Percentiles rank a stretch among this genome's conserved stretches.
phyloP scores from a whole-genome alignment of 2,888 invertebrate genomes.

The Aethes cnicana region DNA sequence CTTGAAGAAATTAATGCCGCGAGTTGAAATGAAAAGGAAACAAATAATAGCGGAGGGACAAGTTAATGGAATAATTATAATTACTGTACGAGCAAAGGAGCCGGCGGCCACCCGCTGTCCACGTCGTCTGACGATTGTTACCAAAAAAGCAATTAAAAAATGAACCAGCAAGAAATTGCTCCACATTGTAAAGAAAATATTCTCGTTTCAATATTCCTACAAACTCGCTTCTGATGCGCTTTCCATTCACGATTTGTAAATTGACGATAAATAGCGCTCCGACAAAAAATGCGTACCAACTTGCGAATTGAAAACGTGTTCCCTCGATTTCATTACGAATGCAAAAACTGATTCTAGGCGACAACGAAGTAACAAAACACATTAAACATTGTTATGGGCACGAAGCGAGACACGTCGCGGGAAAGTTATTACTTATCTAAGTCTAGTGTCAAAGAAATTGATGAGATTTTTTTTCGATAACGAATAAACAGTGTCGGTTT shows the following conservation, averaged over 20 bases:
- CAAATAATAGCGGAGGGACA: constrained; percentile 70
- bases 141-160: constrained; percentile 77
- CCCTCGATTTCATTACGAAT: constrained; percentile 43
- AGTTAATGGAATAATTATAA: constrained; percentile 81
- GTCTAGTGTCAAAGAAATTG: neutral
- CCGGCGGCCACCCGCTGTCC: constrained; percentile 76
- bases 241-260: constrained; percentile 58
- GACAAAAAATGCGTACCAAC: constrained; percentile 55
- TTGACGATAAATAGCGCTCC: constrained; percentile 49
- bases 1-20: constrained; percentile 26
- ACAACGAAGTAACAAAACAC: constrained; percentile 15
- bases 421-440: constrained; percentile 1
- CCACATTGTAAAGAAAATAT: constrained; percentile 57
- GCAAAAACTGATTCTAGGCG: constrained; percentile 21
- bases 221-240: constrained; percentile 48
- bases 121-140: constrained; percentile 69
- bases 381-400: constrained; percentile 14
- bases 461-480: constrained; percentile 5
- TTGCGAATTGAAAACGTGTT: constrained; percentile 58
- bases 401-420: constrained; percentile 1
- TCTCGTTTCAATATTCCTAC: constrained; percentile 49
- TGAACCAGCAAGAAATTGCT: constrained; percentile 64
- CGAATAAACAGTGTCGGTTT: neutral
- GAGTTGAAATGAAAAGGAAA: constrained; percentile 31
- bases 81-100: constrained; percentile 69